Conservation (phyloP, 2,888 invertebrate genomes). For the Steinernema hermaphroditum region DNA sequence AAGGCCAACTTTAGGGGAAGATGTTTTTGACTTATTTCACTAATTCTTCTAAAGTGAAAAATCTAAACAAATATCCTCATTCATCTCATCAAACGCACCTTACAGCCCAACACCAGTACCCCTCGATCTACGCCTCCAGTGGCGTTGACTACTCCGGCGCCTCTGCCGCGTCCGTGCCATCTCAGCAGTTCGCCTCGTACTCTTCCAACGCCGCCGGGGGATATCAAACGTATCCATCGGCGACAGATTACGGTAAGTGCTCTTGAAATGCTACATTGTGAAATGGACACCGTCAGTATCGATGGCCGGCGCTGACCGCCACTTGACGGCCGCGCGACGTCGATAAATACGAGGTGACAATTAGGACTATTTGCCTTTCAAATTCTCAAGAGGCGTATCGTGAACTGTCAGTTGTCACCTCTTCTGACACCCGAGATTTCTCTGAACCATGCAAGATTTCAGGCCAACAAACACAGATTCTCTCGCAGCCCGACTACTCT, state of each 20-base stretch:
- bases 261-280: background rate
- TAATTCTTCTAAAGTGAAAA: background rate
- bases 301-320: conserved; percentile 19
- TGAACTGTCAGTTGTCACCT: conserved; percentile 25
- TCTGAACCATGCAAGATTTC: background rate
- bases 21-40: too few relatives aligned
- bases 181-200: background rate
- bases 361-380: conserved; percentile 28
- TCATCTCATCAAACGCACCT: background rate
- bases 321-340: conserved; percentile 23
- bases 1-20: too few relatives aligned
- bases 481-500: background rate
- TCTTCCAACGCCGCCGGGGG: background rate
- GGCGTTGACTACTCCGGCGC: conserved; percentile 5
- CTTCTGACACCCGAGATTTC: background rate
- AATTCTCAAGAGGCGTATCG: conserved; percentile 28
- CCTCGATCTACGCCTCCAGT: background rate
- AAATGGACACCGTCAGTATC: background rate
- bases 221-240: conserved; percentile 6
- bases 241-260: conserved; percentile 13
- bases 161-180: background rate
- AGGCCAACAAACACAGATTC: conserved; percentile 4
- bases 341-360: conserved; percentile 28
- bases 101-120: conserved; percentile 21
- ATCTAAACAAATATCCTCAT: background rate